Evolutionary conservation across 2,888 invertebrate genomes (phyloP).

Genomic region (Strigamia transsilvanica): DNA sequence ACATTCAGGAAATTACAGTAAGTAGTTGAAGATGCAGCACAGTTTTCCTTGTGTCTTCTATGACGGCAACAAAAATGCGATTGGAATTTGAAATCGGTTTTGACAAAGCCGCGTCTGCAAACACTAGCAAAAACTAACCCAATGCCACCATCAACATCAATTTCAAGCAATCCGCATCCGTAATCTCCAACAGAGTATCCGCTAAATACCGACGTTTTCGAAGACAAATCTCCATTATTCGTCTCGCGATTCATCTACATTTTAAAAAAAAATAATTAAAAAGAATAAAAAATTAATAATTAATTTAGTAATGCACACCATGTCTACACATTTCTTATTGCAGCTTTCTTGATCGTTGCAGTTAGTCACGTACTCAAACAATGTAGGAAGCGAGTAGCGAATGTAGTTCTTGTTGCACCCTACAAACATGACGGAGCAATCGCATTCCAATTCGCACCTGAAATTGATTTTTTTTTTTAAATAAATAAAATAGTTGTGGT

Average conservation of each 20-base stretch:
- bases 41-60: background rate
- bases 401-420: background rate
- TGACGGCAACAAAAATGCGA: background rate
- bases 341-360: background rate
- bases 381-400: background rate
- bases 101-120: background rate
- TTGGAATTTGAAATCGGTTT: background rate
- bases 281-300: background rate
- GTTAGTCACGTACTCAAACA: background rate
- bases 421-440: background rate
- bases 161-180: background rate
- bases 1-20: no score
- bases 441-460: background rate
- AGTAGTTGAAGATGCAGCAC: background rate
- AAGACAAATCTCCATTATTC: background rate
- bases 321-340: slow-evolving; percentile 7
- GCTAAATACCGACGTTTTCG: background rate
- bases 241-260: background rate
- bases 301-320: background rate
- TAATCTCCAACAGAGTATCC: background rate
- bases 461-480: background rate
- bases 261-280: background rate
- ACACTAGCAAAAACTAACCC: background rate
- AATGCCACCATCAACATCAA: background rate
- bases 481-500: background rate